phyloP scores from a whole-genome alignment of 2,797 vertebrate genomes.

The Melanotaenia maccullochi region DNA sequence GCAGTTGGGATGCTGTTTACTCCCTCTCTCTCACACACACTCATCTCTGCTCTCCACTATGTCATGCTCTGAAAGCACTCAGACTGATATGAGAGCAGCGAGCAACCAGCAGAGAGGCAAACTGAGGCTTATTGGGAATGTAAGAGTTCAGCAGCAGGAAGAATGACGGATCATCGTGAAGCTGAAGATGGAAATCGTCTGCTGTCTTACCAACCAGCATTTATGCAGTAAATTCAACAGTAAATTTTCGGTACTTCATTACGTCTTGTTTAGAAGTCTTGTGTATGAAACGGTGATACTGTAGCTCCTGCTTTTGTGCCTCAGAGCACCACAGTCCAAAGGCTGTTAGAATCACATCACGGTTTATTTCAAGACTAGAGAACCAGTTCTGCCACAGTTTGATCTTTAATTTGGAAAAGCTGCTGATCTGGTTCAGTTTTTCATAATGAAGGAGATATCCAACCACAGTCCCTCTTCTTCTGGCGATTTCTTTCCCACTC shows the following conservation, averaged over 20 bases:
- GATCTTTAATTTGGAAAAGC: too few relatives aligned
- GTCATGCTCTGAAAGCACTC: conserved; percentile 75
- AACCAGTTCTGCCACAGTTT: too few relatives aligned
- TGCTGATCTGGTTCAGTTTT: too few relatives aligned
- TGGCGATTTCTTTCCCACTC: background rate
- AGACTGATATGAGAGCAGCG: conserved; percentile 71
- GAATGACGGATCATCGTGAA: conserved; percentile 29
- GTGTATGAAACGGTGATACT: too few relatives aligned
- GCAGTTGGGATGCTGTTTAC: conserved; percentile 74
- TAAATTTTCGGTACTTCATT: background rate
- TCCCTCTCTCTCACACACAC: conserved; percentile 22
- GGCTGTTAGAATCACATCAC: too few relatives aligned
- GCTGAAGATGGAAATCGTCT: conserved; percentile 24
- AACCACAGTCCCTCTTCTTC: background rate
- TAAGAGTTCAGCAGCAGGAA: conserved; percentile 50
- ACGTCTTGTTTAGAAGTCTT: background rate
- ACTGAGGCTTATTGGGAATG: conserved; percentile 59
- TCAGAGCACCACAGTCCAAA: too few relatives aligned
- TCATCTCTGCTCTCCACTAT: conserved; percentile 56
- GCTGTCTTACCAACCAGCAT: conserved; percentile 3
- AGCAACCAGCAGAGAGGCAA: conserved; percentile 64
- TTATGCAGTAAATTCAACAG: background rate
- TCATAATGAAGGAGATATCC: background rate
- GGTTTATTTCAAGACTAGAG: too few relatives aligned
- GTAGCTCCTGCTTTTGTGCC: too few relatives aligned